These are phyloP conservation scores for Hyposoter didymator DNA, from an alignment of 2,888 invertebrate species.

Conservation along the genomic window DNA sequence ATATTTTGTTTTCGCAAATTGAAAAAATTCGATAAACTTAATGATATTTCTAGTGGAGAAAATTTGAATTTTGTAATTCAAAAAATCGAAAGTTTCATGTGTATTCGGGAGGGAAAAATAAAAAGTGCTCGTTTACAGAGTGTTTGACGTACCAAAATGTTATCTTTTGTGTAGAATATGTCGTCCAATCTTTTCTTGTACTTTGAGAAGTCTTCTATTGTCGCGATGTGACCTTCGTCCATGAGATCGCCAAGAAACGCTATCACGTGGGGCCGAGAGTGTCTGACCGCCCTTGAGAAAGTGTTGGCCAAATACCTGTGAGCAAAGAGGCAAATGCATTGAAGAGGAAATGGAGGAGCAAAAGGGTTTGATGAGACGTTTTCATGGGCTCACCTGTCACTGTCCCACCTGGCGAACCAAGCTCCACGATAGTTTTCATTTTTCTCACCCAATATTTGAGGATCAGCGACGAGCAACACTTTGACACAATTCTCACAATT, in stretches of 20 bases:
- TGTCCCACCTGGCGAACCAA: conserved; percentile 92
- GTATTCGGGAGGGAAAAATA: neutral
- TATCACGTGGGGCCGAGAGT: conserved; percentile 92
- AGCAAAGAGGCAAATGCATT: conserved; percentile 56
- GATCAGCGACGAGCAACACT: conserved; percentile 93
- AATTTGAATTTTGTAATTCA: too few species aligned
- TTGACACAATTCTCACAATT: conserved; percentile 86
- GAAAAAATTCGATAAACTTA: too few species aligned
- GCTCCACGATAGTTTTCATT: conserved; percentile 90
- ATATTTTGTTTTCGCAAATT: too few species aligned
- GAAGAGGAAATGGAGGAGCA: neutral
- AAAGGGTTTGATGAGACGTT: neutral
- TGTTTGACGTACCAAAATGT: conserved; percentile 78
- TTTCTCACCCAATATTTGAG: conserved; percentile 94
- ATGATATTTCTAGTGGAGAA: too few species aligned
- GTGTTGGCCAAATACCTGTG: conserved; percentile 92
- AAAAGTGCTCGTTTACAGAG: neutral
- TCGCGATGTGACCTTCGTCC: conserved; percentile 96
- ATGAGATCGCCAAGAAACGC: conserved; percentile 97
- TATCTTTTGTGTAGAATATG: conserved; percentile 86
- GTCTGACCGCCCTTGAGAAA: conserved; percentile 89
- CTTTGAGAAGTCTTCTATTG: conserved; percentile 88
- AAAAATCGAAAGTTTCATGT: too few species aligned
- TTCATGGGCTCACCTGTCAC: conserved; percentile 89
- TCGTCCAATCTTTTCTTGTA: conserved; percentile 91